These are phyloP conservation scores for Drosophila sproati DNA, from an alignment of 1,140 invertebrate genomes.

Conservation along the genomic window DNA sequence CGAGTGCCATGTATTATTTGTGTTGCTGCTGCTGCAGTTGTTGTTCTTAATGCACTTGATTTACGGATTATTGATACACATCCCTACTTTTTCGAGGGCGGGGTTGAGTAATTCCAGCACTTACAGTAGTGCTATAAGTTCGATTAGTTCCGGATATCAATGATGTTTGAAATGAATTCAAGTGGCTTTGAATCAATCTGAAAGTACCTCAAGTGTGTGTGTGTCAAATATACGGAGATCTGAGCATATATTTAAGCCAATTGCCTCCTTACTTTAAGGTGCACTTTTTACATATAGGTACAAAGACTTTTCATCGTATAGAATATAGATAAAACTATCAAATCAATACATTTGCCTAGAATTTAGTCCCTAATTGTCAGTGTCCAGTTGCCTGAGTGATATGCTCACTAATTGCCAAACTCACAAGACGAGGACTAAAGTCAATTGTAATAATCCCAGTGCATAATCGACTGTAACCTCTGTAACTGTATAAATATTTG, in stretches of 20 bases:
- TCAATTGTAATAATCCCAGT: too few relatives aligned
- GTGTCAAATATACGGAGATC: background rate
- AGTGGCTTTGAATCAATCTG: constrained; percentile 37
- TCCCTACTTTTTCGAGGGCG: constrained; percentile 18
- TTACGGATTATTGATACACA: constrained; percentile 52
- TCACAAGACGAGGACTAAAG: too few relatives aligned
- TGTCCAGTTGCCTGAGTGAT: too few relatives aligned
- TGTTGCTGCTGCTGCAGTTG: constrained; percentile 13
- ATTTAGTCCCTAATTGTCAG: too few relatives aligned
- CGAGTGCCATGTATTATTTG: constrained; percentile 24
- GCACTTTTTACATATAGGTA: background rate
- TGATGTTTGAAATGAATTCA: constrained; percentile 56
- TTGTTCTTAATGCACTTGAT: constrained; percentile 49
- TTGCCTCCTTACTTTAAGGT: background rate
- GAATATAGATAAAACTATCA: too few relatives aligned
- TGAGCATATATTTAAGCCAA: background rate
- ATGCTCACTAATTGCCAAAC: too few relatives aligned
- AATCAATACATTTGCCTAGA: too few relatives aligned
- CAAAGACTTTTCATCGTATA: too few relatives aligned
- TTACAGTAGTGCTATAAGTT: constrained; percentile 14
- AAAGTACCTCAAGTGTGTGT: background rate
- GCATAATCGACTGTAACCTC: background rate
- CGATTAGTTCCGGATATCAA: constrained; percentile 67
- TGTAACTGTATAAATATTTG: constrained; percentile 9
- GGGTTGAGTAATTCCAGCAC: constrained; percentile 21